Percentiles rank a stretch among this genome's conserved stretches.
phyloP scores from a whole-genome alignment of 2,113 vertebrate genomes.

The Corythoichthys haematopterus region DNA sequence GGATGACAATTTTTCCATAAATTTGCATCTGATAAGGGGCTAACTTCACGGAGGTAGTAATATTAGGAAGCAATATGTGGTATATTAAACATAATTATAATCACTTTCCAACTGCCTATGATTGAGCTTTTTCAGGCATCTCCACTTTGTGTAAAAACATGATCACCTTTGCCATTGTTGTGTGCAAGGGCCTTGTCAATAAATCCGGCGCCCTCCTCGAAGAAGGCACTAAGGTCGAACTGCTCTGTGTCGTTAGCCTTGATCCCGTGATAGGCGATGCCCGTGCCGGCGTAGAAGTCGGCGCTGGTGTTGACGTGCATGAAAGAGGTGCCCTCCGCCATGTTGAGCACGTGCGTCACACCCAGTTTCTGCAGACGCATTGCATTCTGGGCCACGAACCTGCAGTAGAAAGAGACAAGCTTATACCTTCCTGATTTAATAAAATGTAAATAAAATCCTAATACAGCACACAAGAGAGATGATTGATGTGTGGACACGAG shows the following conservation, averaged over 20 bases:
- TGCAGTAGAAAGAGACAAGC: conserved; percentile 45
- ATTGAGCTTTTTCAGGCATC: no score
- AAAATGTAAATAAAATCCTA: not conserved
- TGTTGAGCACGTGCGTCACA: conserved; percentile 92
- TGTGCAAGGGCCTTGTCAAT: conserved; percentile 90
- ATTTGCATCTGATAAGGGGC: no score
- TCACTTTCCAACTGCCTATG: no score
- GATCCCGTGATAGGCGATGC: conserved; percentile 92
- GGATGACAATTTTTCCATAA: no score
- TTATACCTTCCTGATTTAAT: not conserved
- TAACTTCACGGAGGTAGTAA: no score
- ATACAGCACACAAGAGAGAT: not conserved
- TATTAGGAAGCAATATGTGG: no score
- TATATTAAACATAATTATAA: no score
- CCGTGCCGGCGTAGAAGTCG: conserved; percentile 89
- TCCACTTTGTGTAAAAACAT: not conserved
- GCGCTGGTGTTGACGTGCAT: conserved; percentile 97
- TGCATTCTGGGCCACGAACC: conserved; percentile 91
- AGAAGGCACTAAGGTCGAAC: conserved; percentile 92
- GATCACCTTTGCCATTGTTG: conserved; percentile 83
- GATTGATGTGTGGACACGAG: conserved; percentile 4
- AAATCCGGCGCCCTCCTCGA: conserved; percentile 92
- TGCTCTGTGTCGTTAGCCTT: conserved; percentile 89
- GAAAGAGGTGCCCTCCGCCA: conserved; percentile 94
- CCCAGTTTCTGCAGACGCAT: conserved; percentile 84